Evolutionary conservation across 2,888 invertebrate genomes (phyloP), one percentile per base, ranked within the genome.

Genomic region (Tetheella fluctuosa): DNA sequence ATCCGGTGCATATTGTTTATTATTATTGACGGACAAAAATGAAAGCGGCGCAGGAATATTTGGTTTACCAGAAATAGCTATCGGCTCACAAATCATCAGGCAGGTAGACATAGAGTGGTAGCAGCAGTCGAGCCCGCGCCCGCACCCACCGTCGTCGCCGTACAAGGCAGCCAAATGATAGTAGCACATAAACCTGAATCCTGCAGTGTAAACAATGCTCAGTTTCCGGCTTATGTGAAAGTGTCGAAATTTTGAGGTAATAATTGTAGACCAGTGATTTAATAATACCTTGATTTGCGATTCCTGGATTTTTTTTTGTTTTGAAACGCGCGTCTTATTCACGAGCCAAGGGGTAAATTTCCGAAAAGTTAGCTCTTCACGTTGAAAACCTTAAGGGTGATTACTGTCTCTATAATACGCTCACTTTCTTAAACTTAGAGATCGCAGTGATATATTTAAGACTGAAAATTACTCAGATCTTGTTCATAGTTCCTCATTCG

Each of bases 61-160:
- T 87, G 76, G 81, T 83, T 86, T 81, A 83, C 84, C 85, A 76
- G 74, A 88, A 92, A 93, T 91, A 91, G 89, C 88, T 90, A 88
- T 89, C 88, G 80, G 73, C 75, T 79, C 81, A 86, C 85, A 85
- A 86, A 89, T 89, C 88, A 86, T 83, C 69, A 66, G 70, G 78
- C 86, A 88, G 85, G 87, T 87, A 84, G 76, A 78, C 77, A 76
- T 73, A 63, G 68, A 65, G 67, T 64, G 64, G 70, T 68, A 72
- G 67, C 77, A n/a, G 52, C 34, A 15, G 54, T 8, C 28, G 39
- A 0, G 39, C 37, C 37, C 30, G 25, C 25, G 34, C 34, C 34
- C 34, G 34, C 34, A 6, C 2, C 25, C n/a, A 4, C 25, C 25
- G 25, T 7, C 5, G 34, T 7, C 34, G 37, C 59, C 59, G 20